Percentiles rank a stretch among this genome's conserved stretches.
Evolutionary conservation across 2,888 invertebrate species (phyloP).

Genomic region (Capitulum mitella): DNA sequence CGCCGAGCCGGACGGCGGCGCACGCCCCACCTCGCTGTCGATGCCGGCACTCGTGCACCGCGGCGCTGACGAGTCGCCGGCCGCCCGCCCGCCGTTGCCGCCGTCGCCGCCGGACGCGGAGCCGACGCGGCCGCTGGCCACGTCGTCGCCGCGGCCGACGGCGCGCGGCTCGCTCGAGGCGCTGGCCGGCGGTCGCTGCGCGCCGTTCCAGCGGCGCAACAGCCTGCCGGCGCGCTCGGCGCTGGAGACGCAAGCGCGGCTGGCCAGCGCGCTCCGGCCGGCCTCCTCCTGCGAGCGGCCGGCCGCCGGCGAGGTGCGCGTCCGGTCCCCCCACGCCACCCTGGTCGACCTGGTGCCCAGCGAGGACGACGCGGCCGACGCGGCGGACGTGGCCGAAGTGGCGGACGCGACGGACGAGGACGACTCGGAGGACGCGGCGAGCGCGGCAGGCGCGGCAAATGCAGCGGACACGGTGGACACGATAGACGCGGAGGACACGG

Average conservation of each 20-base stretch:
- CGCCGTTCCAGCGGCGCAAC: constrained; percentile 52
- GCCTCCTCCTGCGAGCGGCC: not conserved
- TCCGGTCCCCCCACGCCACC: not conserved
- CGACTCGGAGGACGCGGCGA: too few relatives aligned
- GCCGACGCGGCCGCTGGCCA: not conserved
- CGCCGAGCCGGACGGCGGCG: not conserved
- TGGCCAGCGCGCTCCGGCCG: not conserved
- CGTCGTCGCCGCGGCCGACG: constrained; percentile 38
- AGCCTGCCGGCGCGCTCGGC: constrained; percentile 59
- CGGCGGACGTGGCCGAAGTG: not conserved
- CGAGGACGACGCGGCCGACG: constrained; percentile 14
- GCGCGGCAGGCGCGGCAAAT: too few relatives aligned
- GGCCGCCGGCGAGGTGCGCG: not conserved
- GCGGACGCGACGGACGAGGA: not conserved
- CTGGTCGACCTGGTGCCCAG: not conserved
- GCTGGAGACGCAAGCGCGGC: constrained; percentile 64
- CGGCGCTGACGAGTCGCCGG: not conserved
- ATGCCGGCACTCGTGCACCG: not conserved
- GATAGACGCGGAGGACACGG: too few relatives aligned
- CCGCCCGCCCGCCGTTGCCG: not conserved
- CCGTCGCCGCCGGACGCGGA: not conserved
- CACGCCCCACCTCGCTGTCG: not conserved
- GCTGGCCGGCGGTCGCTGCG: constrained; percentile 60
- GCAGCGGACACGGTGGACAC: too few relatives aligned
- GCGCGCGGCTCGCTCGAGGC: constrained; percentile 50